These are phyloP conservation scores for Parascotia fuliginaria DNA, from an alignment of 2,888 invertebrate genomes.

Conservation along the genomic window DNA sequence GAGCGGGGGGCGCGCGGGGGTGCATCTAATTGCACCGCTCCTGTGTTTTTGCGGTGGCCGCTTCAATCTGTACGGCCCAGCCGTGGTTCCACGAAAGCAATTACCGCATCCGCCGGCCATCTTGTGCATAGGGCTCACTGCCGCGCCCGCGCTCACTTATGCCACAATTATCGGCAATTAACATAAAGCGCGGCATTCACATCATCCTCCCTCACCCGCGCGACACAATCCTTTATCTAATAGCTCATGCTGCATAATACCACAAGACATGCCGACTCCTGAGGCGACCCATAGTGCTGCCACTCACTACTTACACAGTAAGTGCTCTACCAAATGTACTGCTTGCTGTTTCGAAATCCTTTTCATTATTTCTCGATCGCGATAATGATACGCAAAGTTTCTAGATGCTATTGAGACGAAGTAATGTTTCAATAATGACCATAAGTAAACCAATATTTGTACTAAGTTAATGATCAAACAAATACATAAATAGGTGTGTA, in stretches of 20 bases:
- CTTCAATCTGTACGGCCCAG: constrained; percentile 70
- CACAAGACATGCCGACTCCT: background rate
- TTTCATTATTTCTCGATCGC: too few relatives aligned
- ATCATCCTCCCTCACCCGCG: constrained; percentile 11
- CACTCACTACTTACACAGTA: too few relatives aligned
- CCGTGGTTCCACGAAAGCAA: constrained; percentile 77
- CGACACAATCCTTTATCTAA: background rate
- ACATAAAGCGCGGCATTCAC: constrained; percentile 51
- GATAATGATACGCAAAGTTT: too few relatives aligned
- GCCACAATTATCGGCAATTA: constrained; percentile 70
- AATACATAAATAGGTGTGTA: background rate
- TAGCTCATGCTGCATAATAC: background rate
- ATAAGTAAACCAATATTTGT: too few relatives aligned
- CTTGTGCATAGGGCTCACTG: constrained; percentile 52
- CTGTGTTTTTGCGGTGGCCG: constrained; percentile 64
- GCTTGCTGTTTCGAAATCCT: too few relatives aligned
- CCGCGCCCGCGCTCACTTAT: constrained; percentile 42
- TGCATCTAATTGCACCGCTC: constrained; percentile 61
- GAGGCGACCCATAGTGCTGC: too few relatives aligned
- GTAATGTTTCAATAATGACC: too few relatives aligned
- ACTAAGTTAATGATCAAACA: too few relatives aligned
- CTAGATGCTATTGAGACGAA: too few relatives aligned
- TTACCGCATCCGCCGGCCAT: constrained; percentile 82
- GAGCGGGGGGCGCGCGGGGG: constrained; percentile 17
- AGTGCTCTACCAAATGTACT: too few relatives aligned